Percentiles rank a stretch among this genome's conserved stretches.
Evolutionary conservation across 2,888 invertebrate genomes (phyloP).

Genomic region (Eudemis profundana): DNA sequence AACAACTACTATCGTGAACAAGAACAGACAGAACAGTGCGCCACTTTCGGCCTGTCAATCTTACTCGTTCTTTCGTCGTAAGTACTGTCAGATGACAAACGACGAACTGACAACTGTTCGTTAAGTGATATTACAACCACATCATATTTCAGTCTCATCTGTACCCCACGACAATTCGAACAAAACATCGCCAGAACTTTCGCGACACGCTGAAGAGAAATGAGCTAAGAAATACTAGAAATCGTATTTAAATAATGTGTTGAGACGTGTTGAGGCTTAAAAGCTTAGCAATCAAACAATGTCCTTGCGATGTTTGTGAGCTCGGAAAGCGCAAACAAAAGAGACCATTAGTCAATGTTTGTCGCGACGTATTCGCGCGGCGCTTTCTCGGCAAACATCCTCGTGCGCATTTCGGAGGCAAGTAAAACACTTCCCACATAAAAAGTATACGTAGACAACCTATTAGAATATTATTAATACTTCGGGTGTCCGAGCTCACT

Average conservation of each 20-base stretch:
- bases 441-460: neutral
- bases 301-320: conserved; percentile 10
- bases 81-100: no score
- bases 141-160: neutral
- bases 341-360: conserved; percentile 7
- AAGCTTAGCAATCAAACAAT: conserved; percentile 36
- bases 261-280: conserved; percentile 18
- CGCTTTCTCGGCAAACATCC: conserved; percentile 20
- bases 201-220: conserved; percentile 21
- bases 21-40: no score
- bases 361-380: conserved; percentile 9
- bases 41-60: no score
- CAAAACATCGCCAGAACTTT: conserved; percentile 12
- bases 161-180: neutral
- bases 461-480: no score
- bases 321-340: conserved; percentile 30
- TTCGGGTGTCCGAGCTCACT: no score
- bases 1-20: no score
- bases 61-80: no score
- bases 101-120: neutral
- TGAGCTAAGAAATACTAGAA: conserved; percentile 21
- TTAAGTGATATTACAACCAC: neutral
- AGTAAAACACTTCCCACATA: neutral
- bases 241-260: conserved; percentile 21
- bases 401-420: conserved; percentile 3